Base-by-base conservation (phyloP, 2,113 vertebrate genomes). In the Alexandromys fortis region DNA sequence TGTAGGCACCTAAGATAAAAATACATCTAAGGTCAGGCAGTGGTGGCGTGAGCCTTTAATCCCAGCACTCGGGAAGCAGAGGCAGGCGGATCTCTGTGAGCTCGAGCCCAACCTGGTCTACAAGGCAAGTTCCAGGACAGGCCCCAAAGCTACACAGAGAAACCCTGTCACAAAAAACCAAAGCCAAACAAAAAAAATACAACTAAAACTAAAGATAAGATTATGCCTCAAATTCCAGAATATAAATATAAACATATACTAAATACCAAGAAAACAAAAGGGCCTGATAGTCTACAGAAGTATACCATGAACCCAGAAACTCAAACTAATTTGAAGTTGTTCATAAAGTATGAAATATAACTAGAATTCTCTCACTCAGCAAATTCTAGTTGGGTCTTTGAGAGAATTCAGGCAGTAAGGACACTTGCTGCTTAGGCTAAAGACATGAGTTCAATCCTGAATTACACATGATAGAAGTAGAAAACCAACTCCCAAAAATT, bases 201-300 rank as follows among this genome's bases (percentile, higher is more conserved):
- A 28, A 58, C 26, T 28, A 28, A 67, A 28, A 67, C 55, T 58
- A 58, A 58, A 58, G 8, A 67, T 72, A n/a, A 72, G 89, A 92
- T 94, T 89, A 90, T 85, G 24, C 61, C 90, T 94, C 78, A 85
- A 81, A 49, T 91, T 85, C 61, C 86, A 91, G 45, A 94, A 90
- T 77, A 67, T 70, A 63, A 86, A 6, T 65, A 89, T 68, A 95
- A 86, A 95, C 14, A 88, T 19, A 86, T 8, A 49, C 12, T 65
- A 73, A 19, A 83, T 52, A 42, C 47, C 38, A 86, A 72, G 82
- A 90, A 90, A 65, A 79, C 11, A 94, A 87, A 52, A 45, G 28
- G 35, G 26, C 75, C 14, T 67, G 65, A 63, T 16, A 55, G 78
- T 91, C 58, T 91, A 70, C 3, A 76, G 65, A 97, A 78, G 13